A percentile compares a stretch with the other conserved stretches of the same genome.
These are phyloP conservation scores for Teinopalpus imperialis DNA, from an alignment of 2,888 invertebrate genomes.

Conservation along the genomic window DNA sequence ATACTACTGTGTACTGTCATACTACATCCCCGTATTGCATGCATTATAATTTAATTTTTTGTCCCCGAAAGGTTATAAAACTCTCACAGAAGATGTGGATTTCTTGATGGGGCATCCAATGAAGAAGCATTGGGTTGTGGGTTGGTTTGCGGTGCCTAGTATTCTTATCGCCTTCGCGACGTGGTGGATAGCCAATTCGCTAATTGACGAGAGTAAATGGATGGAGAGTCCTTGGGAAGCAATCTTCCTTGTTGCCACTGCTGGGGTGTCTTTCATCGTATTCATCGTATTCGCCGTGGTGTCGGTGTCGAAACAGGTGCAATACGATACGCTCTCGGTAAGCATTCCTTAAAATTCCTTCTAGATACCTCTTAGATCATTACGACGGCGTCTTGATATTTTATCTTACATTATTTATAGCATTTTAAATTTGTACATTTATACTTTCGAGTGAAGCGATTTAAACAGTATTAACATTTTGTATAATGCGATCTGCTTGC, in stretches of 20 bases:
- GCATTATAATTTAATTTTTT: no score
- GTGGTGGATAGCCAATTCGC: constrained; percentile 53
- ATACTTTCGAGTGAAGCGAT: no score
- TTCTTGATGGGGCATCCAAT: constrained; percentile 53
- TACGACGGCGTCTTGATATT: no score
- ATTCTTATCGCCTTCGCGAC: constrained; percentile 40
- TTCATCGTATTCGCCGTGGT: constrained; percentile 42
- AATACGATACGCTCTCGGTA: constrained; percentile 51
- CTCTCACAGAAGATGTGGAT: constrained; percentile 58
- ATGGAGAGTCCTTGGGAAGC: constrained; percentile 43
- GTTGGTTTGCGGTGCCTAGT: constrained; percentile 54
- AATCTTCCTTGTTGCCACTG: constrained; percentile 35
- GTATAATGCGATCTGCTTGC: constrained; percentile 10
- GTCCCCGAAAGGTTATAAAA: constrained; percentile 57
- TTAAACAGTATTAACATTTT: not conserved
- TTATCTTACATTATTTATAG: no score
- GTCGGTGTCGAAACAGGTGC: constrained; percentile 56
- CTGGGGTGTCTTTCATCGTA: constrained; percentile 33
- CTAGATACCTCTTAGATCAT: no score
- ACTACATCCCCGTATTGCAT: no score
- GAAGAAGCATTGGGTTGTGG: constrained; percentile 50
- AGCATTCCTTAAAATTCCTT: no score
- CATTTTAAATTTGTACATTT: no score
- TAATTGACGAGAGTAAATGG: constrained; percentile 39
- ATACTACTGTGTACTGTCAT: no score